Evolutionary conservation across 2,797 vertebrate genomes (phyloP), one percentile per base, ranked within the genome.

Genomic region (Paratrypauchen microcephalus): DNA sequence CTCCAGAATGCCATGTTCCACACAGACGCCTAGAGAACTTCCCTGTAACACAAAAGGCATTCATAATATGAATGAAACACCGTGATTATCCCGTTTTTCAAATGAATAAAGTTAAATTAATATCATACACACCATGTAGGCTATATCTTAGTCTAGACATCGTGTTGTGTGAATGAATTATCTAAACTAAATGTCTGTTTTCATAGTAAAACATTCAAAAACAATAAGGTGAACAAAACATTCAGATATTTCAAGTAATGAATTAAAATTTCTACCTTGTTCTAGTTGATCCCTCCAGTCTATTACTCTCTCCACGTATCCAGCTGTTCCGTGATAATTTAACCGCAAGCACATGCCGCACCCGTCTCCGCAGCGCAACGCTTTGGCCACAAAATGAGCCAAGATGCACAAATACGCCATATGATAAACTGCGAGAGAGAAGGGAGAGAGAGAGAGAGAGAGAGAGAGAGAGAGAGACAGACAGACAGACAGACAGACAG

Each of bases 1-100:
- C 67, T 85, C 88, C 86, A 87, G 74, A 87, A 78, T 39, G 71
- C 54, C 86, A 89, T 89, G 68, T 80, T 73, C 68, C 77, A 72
- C 60, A n/a, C 75, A 68, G 75, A 65, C 63, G 16, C 79, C 77
- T 68, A 18, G 8, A 66, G 56, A 41, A 41, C 71, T 81, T 75
- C 65, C 82, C 78, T 86, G 19, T 21, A 62, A 48, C 6, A 82
- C 19, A 67, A 21, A 39, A 21, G 59, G 12, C 67, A 68, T 24
- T 15, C 24, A 48, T 18, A 64, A 23, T 13, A 24, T 55, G 18
- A 50, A 50, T 18, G 5, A 54, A 54, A 52, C 50, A 21, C 8
- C n/a, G 16, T 21, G 26, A 45, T 18, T 59, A 57, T 62, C 59
- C 12, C 23, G 21, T 0, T 4, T 15, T 56, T 5, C 23, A 24